Evolutionary conservation across 2,113 vertebrate genomes (phyloP), one percentile per base, ranked within the genome.

Genomic region (Camarhynchus parvulus): DNA sequence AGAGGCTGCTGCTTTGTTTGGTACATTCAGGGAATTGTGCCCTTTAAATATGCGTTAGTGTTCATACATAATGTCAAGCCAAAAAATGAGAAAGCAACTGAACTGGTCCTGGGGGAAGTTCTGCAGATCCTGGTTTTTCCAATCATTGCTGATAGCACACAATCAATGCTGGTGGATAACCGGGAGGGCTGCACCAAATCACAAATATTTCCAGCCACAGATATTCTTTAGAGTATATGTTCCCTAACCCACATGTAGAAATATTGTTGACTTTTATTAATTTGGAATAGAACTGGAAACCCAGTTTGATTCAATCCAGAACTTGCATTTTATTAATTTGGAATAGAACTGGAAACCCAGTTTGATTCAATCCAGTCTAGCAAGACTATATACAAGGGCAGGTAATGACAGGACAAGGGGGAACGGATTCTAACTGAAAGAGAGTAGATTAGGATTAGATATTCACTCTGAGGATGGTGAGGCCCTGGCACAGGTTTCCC

Each of bases 81-180:
- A 84, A 90, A 94, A 97, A 90, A 77, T 37, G 33, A 81, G 68
- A 86, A 90, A 88, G 52, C n/a, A 92, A 95, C 93, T 67, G 30
- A 95, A 33, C 63, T n/a, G 33, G 15, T 85, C 50, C 67, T 83
- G 78, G 21, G 72, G 82, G 52, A 75, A 95, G 18, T 19, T 11
- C 30, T 86, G 42, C 63, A 70, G 21, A 76, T 69, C n/a, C 31
- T 62, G 15, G 5, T 53, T 73, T 64, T 77, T 17, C 50, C 64
- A 14, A 33, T 49, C 78, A 55, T 4, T 66, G 70, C 25, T 68
- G 49, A 62, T 27, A 82, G 35, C 23, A 37, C 27, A 13, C 0
- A 1, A 22, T 23, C 22, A 23, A 2, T 49, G 56, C 7, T 59
- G 37, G 7, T 56, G 53, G 35, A 11, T 61, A 63, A 33, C n/a